These are phyloP conservation scores for Gadopsis bispinosus DNA, from an alignment of 2,797 vertebrate genomes.

Conservation along the genomic window DNA sequence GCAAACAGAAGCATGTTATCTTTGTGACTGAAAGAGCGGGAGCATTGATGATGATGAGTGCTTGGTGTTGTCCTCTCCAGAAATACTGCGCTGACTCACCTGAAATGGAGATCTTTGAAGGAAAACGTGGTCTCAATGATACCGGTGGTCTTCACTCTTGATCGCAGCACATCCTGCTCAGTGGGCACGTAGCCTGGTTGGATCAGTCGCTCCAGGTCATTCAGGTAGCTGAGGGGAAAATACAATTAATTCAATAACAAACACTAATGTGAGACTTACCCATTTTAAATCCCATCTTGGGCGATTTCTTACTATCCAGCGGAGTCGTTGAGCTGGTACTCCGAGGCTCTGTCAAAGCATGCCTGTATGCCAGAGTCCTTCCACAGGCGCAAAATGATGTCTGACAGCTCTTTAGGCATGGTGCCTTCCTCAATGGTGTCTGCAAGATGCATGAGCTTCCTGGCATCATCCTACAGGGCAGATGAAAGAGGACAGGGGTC, in stretches of 20 bases:
- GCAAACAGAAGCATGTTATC: constrained; percentile 4
- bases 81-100: constrained; percentile 76
- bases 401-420: constrained; percentile 96
- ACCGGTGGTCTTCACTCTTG: constrained; percentile 97
- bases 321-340: constrained; percentile 98
- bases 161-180: constrained; percentile 96
- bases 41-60: background rate
- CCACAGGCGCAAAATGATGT: constrained; percentile 95
- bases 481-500: constrained; percentile 1
- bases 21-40: background rate
- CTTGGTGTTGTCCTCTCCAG: background rate
- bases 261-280: background rate
- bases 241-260: background rate
- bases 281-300: background rate
- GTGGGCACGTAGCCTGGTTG: constrained; percentile 95
- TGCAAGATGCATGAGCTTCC: constrained; percentile 94
- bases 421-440: constrained; percentile 97
- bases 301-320: constrained; percentile 92
- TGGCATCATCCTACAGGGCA: constrained; percentile 90
- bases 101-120: constrained; percentile 97
- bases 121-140: constrained; percentile 96
- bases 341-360: constrained; percentile 95
- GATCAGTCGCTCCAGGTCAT: constrained; percentile 92
- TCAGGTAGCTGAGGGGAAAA: constrained; percentile 88
- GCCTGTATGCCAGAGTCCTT: constrained; percentile 94